Percentiles rank a stretch among this genome's conserved stretches.
phyloP scores from a whole-genome alignment of 2,888 invertebrate species.

The Hemistola chrysoprasaria region DNA sequence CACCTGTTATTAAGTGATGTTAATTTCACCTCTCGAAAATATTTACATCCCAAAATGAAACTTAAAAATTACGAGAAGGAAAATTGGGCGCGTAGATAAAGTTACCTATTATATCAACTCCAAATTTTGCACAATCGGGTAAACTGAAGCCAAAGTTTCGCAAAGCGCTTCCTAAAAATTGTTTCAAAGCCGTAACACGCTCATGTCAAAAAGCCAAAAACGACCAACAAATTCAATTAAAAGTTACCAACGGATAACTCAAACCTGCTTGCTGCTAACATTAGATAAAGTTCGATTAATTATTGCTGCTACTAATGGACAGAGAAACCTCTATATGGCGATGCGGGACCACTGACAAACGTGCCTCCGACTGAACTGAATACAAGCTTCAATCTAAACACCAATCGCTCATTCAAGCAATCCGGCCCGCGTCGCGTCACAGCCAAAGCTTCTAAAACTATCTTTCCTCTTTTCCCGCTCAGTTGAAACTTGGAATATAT shows the following conservation, averaged over 20 bases:
- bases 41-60: too few relatives aligned
- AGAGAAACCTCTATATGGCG: slow-evolving; percentile 58
- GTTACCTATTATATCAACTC: slow-evolving; percentile 25
- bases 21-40: too few relatives aligned
- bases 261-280: slow-evolving; percentile 52
- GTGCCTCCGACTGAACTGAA: slow-evolving; percentile 65
- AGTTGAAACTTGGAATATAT: slow-evolving; percentile 56
- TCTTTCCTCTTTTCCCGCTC: slow-evolving; percentile 56
- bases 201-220: slow-evolving; percentile 69
- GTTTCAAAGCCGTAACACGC: slow-evolving; percentile 53
- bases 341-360: slow-evolving; percentile 59
- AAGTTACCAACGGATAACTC: slow-evolving; percentile 68
- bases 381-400: slow-evolving; percentile 70
- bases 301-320: slow-evolving; percentile 68
- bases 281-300: slow-evolving; percentile 74
- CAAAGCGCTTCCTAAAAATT: slow-evolving; percentile 58
- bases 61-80: too few relatives aligned
- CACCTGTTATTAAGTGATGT: too few relatives aligned
- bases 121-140: slow-evolving; percentile 36
- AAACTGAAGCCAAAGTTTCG: slow-evolving; percentile 45
- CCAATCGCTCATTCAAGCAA: slow-evolving; percentile 69
- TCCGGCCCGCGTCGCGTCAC: slow-evolving; percentile 52
- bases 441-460: slow-evolving; percentile 59
- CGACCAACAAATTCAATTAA: slow-evolving; percentile 75
- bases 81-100: too few relatives aligned